Base-by-base conservation (phyloP, 2,113 vertebrate species). In the Tor tambroides region DNA sequence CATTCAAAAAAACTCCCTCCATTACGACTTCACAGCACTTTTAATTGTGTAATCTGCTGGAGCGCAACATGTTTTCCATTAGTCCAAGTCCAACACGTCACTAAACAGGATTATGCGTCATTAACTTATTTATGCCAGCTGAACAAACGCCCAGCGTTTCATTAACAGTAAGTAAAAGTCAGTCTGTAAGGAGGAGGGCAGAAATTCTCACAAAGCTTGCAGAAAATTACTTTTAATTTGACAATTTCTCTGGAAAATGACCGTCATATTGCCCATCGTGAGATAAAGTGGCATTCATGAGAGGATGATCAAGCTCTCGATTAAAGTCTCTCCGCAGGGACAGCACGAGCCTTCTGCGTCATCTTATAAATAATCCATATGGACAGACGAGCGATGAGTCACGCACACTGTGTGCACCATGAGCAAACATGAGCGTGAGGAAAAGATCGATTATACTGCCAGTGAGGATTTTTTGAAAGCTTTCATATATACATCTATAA, bases 291-390 rank as follows among this genome's bases (percentile, higher is more conserved):
- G 46, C 28, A 84, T 71, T n/a, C 32, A 72, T 26, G 30, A 84
- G 6, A 32, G 14, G 46, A 84, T 41, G 69, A 59, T 59, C 82
- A 74, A 84, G 51, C 67, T 17, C 83, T 54, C 4, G 49, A 76
- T 83, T 51, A 77, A 83, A 77, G 56, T 28, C 10, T 51, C 28
- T 75, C 41, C 30, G 32, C 23, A 23, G 59, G 41, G 67, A 74
- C 83, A 67, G 46, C 71, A 77, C 21, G 1, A 65, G 38, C 80
- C 17, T 69, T 28, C 80, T 88, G 38, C 41, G n/a, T 82, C 77
- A 56, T 85, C 56, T 76, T 17, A 72, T 75, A 14, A 85, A 80
- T 69, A 83, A 76, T 88, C 79, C 23, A 65, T 51, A 77, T 23
- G 59, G 28, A 77, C 28, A 85, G 19, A 75, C 49, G 65, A 83